These are phyloP conservation scores for Alcedo atthis DNA, from an alignment of 2,797 vertebrate species.

Conservation along the genomic window DNA sequence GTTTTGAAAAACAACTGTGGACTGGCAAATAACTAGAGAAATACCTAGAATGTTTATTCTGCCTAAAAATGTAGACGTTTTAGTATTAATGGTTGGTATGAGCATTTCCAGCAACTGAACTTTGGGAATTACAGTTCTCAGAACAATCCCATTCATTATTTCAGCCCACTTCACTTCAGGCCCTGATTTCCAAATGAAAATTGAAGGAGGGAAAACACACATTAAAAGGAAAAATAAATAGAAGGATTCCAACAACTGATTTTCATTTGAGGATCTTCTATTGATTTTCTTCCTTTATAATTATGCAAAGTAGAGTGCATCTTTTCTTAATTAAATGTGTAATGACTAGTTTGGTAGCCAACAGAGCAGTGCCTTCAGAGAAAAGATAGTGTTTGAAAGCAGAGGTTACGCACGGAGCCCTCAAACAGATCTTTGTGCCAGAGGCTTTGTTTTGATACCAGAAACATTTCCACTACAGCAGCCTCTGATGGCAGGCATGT, in stretches of 20 bases:
- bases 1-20: neutral
- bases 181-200: constrained; percentile 47
- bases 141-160: constrained; percentile 57
- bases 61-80: constrained; percentile 20
- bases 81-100: constrained; percentile 12
- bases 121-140: constrained; percentile 36
- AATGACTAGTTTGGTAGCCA: constrained; percentile 64
- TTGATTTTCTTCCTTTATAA: constrained; percentile 41
- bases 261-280: constrained; percentile 45
- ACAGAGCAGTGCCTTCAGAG: constrained; percentile 31
- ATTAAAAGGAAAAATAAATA: constrained; percentile 48
- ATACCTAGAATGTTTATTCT: constrained; percentile 38
- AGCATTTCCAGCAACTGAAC: constrained; percentile 45
- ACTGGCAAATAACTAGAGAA: constrained; percentile 17
- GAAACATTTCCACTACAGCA: constrained; percentile 75
- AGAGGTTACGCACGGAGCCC: constrained; percentile 49
- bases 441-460: constrained; percentile 71
- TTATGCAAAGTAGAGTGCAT: constrained; percentile 34
- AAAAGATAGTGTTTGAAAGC: constrained; percentile 65
- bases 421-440: constrained; percentile 69
- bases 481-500: constrained; percentile 70
- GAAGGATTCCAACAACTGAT: constrained; percentile 42
- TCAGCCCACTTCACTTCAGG: constrained; percentile 39
- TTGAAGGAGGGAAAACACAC: constrained; percentile 48
- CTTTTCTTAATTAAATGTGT: constrained; percentile 62